Conservation (phyloP, 1,140 invertebrate species). For the Drosophila erecta region DNA sequence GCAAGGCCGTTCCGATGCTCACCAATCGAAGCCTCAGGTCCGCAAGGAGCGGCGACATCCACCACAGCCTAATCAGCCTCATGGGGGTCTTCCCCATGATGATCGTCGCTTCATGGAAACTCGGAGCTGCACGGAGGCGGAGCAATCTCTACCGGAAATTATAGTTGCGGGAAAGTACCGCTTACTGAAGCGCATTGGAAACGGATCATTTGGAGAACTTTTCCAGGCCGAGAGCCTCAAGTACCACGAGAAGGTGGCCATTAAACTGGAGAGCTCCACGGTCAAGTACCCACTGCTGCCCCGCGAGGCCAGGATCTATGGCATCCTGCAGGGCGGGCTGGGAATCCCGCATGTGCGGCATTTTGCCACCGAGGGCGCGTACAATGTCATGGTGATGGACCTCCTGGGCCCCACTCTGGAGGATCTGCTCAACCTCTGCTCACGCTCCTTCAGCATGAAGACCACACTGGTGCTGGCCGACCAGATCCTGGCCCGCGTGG, state of each 20-base stretch:
- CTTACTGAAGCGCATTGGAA: slow-evolving; percentile 94
- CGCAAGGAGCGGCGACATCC: neutral
- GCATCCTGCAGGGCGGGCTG: slow-evolving; percentile 94
- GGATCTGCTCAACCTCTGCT: slow-evolving; percentile 97
- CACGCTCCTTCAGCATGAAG: slow-evolving; percentile 95
- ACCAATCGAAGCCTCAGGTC: neutral
- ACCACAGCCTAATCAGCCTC: neutral
- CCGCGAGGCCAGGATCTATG: slow-evolving; percentile 96
- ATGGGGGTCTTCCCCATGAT: no score
- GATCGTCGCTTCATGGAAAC: neutral
- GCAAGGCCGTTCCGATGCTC: neutral
- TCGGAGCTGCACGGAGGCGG: no score
- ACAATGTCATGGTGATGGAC: slow-evolving; percentile 96
- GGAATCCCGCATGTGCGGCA: slow-evolving; percentile 95
- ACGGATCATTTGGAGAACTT: slow-evolving; percentile 97
- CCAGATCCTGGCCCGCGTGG: slow-evolving; percentile 93
- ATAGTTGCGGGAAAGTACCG: slow-evolving; percentile 94
- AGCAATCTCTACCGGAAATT: slow-evolving; percentile 10
- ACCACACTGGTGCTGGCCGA: slow-evolving; percentile 97
- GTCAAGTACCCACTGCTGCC: slow-evolving; percentile 95
- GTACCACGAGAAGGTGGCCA: slow-evolving; percentile 97
- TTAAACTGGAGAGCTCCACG: slow-evolving; percentile 94
- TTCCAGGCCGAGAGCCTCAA: slow-evolving; percentile 95
- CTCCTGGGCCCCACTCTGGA: slow-evolving; percentile 95
- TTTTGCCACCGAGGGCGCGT: slow-evolving; percentile 94